Conservation (phyloP, 2,797 vertebrate species). For the Alfaro cultratus region DNA sequence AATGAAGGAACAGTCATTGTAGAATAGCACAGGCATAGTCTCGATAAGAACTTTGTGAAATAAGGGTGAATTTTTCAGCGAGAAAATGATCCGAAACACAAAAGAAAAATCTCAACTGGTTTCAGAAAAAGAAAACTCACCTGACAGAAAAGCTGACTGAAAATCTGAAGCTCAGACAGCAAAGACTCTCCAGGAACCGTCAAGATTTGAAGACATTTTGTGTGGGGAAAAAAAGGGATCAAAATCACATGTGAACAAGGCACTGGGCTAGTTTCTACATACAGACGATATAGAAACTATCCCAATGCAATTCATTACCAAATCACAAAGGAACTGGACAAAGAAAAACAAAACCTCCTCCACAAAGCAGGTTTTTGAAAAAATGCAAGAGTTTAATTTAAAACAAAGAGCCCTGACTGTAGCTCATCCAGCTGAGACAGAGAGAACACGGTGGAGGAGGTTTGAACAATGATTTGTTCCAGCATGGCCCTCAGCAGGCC, state of each 20-base stretch:
- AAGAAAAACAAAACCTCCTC: not conserved
- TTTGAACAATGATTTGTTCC: slow-evolving; percentile 37
- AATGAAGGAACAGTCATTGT: not conserved
- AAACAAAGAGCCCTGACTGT: slow-evolving; percentile 14
- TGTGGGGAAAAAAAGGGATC: not conserved
- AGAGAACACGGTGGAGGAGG: slow-evolving; percentile 29
- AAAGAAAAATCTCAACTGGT: not conserved
- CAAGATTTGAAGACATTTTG: not conserved
- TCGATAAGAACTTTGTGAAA: not conserved
- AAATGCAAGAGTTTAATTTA: slow-evolving; percentile 14
- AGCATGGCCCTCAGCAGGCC: slow-evolving; percentile 42
- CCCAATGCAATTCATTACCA: not conserved
- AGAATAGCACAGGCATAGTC: not conserved
- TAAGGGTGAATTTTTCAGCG: not conserved
- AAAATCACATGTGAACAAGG: not conserved
- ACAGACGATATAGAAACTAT: not conserved
- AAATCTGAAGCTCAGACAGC: not conserved
- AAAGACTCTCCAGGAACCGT: not conserved
- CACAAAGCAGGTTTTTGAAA: not conserved
- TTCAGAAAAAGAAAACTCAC: not conserved
- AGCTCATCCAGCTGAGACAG: slow-evolving; percentile 7
- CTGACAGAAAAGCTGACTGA: not conserved
- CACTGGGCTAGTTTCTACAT: not conserved
- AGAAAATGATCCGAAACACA: not conserved
- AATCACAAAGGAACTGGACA: not conserved